phyloP scores from a whole-genome alignment of 2,797 vertebrate species.

The Micrastur ruficollis region DNA sequence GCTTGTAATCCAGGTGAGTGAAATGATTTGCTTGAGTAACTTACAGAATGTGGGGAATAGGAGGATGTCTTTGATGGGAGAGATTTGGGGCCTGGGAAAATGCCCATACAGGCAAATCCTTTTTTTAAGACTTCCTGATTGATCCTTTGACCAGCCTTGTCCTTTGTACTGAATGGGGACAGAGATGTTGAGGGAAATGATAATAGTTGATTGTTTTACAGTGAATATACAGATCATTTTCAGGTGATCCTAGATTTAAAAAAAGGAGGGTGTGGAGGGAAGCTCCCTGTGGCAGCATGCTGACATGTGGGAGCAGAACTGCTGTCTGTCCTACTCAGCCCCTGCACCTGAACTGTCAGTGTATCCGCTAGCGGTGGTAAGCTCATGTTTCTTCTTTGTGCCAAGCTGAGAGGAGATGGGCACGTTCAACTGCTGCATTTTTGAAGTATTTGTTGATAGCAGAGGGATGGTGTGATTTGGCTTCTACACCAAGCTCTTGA shows the following conservation, averaged over 20 bases:
- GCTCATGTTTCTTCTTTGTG: background rate
- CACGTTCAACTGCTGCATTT: background rate
- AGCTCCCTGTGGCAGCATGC: background rate
- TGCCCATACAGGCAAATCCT: background rate
- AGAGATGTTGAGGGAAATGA: background rate
- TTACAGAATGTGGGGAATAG: background rate
- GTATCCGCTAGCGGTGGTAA: background rate
- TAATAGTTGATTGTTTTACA: background rate
- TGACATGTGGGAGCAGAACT: background rate
- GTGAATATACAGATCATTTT: background rate
- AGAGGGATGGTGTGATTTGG: background rate
- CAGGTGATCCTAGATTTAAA: background rate
- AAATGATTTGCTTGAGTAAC: background rate
- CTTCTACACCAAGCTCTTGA: background rate
- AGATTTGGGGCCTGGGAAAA: background rate
- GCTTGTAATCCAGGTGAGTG: background rate
- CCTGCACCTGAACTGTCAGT: background rate
- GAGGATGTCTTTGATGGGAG: background rate
- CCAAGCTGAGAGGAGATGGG: background rate
- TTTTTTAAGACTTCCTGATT: background rate
- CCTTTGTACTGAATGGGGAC: background rate
- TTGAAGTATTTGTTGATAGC: background rate
- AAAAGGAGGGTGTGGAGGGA: background rate
- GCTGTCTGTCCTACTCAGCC: background rate
- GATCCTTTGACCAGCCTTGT: background rate